Evolutionary conservation across 2,113 vertebrate species (phyloP).

Genomic region (Oreochromis niloticus): DNA sequence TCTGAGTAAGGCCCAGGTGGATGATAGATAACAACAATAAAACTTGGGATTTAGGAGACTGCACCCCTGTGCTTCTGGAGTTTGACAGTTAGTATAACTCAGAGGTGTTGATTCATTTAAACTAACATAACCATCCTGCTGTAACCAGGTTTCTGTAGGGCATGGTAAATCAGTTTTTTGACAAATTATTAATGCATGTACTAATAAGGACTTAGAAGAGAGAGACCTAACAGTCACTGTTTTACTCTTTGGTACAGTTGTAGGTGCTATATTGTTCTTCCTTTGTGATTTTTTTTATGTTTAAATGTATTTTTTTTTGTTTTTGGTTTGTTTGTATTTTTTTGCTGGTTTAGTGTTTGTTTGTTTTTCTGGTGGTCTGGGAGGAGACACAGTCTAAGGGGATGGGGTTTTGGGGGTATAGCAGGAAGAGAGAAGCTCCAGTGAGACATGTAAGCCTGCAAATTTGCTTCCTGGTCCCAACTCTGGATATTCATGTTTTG

Average conservation of each 20-base stretch:
- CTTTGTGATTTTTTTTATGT: not conserved
- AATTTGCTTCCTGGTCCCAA: not conserved
- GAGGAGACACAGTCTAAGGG: not conserved
- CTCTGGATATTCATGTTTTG: not conserved
- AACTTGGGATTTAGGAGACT: not conserved
- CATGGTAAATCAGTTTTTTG: not conserved
- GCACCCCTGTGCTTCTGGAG: no score
- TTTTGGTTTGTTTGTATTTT: not conserved
- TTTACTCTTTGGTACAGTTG: not conserved
- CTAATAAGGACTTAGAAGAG: not conserved
- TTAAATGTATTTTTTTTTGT: not conserved
- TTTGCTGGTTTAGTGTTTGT: no score
- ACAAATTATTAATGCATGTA: not conserved
- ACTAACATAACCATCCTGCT: not conserved
- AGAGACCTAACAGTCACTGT: not conserved
- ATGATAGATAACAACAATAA: not conserved
- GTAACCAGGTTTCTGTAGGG: not conserved
- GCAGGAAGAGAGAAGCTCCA: not conserved
- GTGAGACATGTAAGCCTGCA: not conserved
- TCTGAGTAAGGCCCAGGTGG: not conserved
- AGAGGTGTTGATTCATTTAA: not conserved
- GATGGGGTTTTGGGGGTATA: not conserved
- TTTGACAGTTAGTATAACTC: not conserved
- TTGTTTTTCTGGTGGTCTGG: not conserved
- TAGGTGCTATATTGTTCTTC: not conserved